Conservation (phyloP, 37 sponge, comb jelly and placozoan genomes). For the Chondrilla cf. caribensis region DNA sequence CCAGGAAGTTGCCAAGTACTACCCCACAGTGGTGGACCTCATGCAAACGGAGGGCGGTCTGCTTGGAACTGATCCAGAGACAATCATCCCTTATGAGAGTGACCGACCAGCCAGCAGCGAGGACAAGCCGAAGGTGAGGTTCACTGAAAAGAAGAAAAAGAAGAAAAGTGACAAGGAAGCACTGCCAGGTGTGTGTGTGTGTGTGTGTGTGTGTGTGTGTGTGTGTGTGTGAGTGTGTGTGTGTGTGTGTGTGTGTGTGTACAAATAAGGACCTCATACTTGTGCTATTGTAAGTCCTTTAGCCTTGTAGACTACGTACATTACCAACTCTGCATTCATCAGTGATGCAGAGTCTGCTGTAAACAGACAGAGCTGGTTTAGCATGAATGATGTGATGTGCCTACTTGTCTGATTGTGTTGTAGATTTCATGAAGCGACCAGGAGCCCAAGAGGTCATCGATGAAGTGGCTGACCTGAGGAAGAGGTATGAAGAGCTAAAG, state of each 20-base stretch:
- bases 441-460: constrained; percentile 58
- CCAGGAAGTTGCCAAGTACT: constrained; percentile 36
- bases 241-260: no score
- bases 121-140: neutral
- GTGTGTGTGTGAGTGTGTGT: no score
- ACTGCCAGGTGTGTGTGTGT: neutral
- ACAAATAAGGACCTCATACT: no score
- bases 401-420: neutral
- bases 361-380: no score
- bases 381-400: no score
- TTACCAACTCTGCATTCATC: no score
- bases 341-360: no score
- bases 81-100: constrained; percentile 32
- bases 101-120: neutral
- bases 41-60: constrained; percentile 36
- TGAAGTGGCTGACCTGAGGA: constrained; percentile 46
- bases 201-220: no score
- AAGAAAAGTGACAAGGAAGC: neutral
- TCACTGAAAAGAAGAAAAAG: constrained; percentile 16
- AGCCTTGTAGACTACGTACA: no score
- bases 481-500: constrained; percentile 43
- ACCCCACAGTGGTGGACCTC: constrained; percentile 7
- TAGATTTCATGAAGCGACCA: constrained; percentile 51
- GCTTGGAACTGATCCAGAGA: constrained; percentile 31
- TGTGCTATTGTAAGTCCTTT: no score